Evolutionary conservation across 2,888 invertebrate genomes (phyloP).

Genomic region (Holacanthella duospinosa): DNA sequence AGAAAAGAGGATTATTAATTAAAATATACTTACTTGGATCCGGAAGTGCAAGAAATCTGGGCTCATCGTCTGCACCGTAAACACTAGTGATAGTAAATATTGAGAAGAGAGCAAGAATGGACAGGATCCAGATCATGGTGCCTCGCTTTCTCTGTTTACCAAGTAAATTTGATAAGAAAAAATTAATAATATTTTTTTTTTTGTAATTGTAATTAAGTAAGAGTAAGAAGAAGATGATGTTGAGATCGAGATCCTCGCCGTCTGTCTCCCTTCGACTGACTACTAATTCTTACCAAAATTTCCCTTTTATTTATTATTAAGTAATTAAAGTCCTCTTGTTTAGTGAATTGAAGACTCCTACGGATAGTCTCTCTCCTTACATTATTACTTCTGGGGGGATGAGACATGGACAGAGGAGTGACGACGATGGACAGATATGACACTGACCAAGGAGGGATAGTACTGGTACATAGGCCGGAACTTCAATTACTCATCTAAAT

Average conservation of each 20-base stretch:
- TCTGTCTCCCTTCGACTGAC: background rate
- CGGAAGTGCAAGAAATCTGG: slow-evolving; percentile 31
- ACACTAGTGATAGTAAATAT: background rate
- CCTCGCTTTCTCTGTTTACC: background rate
- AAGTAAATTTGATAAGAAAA: background rate
- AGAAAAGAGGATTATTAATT: background rate
- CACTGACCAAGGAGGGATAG: no score
- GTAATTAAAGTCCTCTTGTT: background rate
- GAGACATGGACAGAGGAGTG: no score
- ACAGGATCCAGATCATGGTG: background rate
- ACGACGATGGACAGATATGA: no score
- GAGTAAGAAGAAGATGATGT: background rate
- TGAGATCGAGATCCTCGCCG: background rate
- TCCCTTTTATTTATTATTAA: background rate
- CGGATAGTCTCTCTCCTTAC: no score
- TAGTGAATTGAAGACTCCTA: no score
- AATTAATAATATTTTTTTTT: no score
- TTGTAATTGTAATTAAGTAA: no score
- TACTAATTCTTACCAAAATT: background rate
- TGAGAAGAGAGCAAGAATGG: background rate
- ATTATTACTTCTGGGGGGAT: no score
- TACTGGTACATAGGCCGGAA: no score
- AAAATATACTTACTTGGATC: slow-evolving; percentile 26
- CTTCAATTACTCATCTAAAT: no score
- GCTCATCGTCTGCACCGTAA: slow-evolving; percentile 18